phyloP scores from a whole-genome alignment of 2,113 vertebrate genomes.

The Lampris megalopsis region DNA sequence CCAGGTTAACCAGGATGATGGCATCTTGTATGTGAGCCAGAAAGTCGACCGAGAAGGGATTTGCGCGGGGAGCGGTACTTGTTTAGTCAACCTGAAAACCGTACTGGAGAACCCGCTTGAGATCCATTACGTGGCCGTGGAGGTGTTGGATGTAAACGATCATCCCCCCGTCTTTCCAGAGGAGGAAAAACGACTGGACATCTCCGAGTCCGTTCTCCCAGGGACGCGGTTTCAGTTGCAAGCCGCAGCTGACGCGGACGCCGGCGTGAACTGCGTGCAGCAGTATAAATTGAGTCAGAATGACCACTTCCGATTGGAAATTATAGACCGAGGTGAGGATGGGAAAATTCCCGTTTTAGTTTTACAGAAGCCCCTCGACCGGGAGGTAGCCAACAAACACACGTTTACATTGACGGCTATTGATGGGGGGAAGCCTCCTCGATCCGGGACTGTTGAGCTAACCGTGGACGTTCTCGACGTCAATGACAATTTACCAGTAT shows the following conservation, averaged over 20 bases:
- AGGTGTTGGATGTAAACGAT: constrained; percentile 84
- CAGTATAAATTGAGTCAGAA: constrained; percentile 77
- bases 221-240: constrained; percentile 80
- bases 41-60: constrained; percentile 72
- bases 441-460: constrained; percentile 62
- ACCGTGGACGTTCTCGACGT: constrained; percentile 72
- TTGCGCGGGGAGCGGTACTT: constrained; percentile 59
- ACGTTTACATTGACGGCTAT: constrained; percentile 65
- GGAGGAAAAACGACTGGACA: constrained; percentile 67
- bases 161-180: constrained; percentile 77
- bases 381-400: constrained; percentile 59
- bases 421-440: constrained; percentile 77
- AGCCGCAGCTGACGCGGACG: constrained; percentile 81
- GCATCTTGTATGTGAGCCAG: constrained; percentile 60
- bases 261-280: constrained; percentile 76
- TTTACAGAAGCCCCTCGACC: constrained; percentile 71
- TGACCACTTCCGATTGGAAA: constrained; percentile 71
- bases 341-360: constrained; percentile 75
- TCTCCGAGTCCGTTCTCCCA: constrained; percentile 68
- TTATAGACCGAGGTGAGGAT: constrained; percentile 50
- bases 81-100: constrained; percentile 70
- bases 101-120: constrained; percentile 80
- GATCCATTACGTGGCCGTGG: constrained; percentile 82
- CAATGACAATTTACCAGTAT: constrained; percentile 79
- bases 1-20: constrained; percentile 62